Evolutionary conservation across 2,888 invertebrate species (phyloP).

Genomic region (Apotomis betuletana): DNA sequence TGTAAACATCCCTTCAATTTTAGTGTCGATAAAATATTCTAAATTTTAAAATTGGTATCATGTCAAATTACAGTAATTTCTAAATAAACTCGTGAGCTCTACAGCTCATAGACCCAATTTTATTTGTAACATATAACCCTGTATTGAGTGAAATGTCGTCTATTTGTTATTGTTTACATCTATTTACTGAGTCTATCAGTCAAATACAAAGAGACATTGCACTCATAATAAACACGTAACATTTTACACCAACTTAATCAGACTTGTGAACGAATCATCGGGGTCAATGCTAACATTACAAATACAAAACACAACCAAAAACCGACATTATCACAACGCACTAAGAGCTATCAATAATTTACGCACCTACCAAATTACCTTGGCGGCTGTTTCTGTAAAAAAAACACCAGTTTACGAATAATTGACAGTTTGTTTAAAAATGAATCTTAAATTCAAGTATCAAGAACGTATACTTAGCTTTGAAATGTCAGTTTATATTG

Average conservation of each 20-base stretch:
- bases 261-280: slow-evolving; percentile 41
- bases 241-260: slow-evolving; percentile 26
- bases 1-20: too few relatives aligned
- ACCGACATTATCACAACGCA: not conserved
- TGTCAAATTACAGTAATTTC: too few relatives aligned
- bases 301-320: slow-evolving; percentile 2
- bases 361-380: not conserved
- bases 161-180: too few relatives aligned
- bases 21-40: too few relatives aligned
- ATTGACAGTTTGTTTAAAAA: slow-evolving; percentile 1
- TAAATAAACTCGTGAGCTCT: too few relatives aligned
- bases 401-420: not conserved
- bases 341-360: slow-evolving; percentile 17
- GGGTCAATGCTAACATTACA: slow-evolving; percentile 44
- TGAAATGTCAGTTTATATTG: too few relatives aligned
- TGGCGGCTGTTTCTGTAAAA: not conserved
- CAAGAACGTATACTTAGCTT: not conserved
- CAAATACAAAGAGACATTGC: not conserved
- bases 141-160: too few relatives aligned
- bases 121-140: too few relatives aligned
- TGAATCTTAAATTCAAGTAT: not conserved
- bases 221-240: not conserved
- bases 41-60: too few relatives aligned
- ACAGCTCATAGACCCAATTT: too few relatives aligned
- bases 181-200: too few relatives aligned